Conservation (phyloP, 92 coral and sea anemone genomes). For the Porites divaricata region DNA sequence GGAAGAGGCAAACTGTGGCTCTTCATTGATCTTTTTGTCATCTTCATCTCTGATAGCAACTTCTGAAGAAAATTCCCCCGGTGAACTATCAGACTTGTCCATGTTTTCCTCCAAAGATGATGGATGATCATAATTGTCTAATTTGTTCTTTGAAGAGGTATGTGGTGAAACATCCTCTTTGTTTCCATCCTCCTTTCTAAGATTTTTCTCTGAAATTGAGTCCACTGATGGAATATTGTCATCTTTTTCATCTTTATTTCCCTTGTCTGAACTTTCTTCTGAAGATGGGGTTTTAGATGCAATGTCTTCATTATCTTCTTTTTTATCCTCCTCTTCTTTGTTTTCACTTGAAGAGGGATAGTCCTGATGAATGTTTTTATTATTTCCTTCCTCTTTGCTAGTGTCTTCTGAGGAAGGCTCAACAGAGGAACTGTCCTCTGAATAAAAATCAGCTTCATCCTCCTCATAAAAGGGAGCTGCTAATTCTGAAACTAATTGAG, state of each 20-base stretch:
- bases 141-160: no score
- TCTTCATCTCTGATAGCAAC: background rate
- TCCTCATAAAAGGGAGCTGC: slow-evolving; percentile 17
- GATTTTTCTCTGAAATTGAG: background rate
- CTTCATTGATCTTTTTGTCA: background rate
- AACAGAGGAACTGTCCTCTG: slow-evolving; percentile 14
- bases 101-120: no score
- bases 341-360: no score
- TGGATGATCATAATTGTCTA: no score
- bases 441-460: slow-evolving; percentile 23
- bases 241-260: background rate
- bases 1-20: background rate
- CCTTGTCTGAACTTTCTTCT: background rate
- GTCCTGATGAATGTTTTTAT: background rate
- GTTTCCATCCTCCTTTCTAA: background rate
- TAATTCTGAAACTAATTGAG: slow-evolving; percentile 10
- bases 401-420: background rate
- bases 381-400: background rate
- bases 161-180: background rate
- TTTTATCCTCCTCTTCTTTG: slow-evolving; percentile 7
- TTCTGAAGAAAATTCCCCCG: background rate
- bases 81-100: background rate
- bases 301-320: slow-evolving; percentile 10
- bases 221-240: background rate
- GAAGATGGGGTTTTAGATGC: background rate